Evolutionary conservation across 2,888 invertebrate genomes (phyloP), one percentile per base, ranked within the genome.

Genomic region (Leucania comma): DNA sequence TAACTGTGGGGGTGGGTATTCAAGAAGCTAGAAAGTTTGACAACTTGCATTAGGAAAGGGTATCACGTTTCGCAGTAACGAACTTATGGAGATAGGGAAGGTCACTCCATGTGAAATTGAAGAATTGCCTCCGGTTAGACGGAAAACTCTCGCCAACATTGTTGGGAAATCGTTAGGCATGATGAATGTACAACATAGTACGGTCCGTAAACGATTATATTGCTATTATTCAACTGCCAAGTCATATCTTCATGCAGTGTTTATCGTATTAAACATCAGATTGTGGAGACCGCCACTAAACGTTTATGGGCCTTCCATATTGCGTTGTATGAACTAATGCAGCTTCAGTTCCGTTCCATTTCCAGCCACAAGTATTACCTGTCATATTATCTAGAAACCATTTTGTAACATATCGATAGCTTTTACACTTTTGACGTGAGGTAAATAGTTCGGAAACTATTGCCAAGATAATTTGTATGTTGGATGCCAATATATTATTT

Each of bases 401-500:
- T 80, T 62, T 56, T 32, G 64, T 62, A 81, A 81, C 71, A 53
- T 58, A 79, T 77, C 77, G 77, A 81, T 71, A 65, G 79, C 68
- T 81, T 77, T 72, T 77, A 81, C 53, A 63, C 63, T 72, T 63
- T 63, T 58, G 69, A 72, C 81, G 65, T 35, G 42, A 72, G 63
- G 57, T 81, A 67, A 78, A 80, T 72, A 65, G 68, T 35, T 64
- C 46, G 20, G 60, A 35, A 64, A 69, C 72, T 10, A 64, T 68
- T 81, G 81, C 78, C 78, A 81, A 78, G 63, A 67, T 78, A 68
- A 78, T 81, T 50, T 77, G 62, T 68, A 22, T 60, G 58, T 72
- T 61, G 60, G 62, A 63, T 77, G 80, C 78, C 80, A 80, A 77
- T 80, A 81, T 56, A 72, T 72, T 72, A 81, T 77, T 67, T 29